Evolutionary conservation across 2,797 vertebrate species (phyloP).

Genomic region (Bovichtus diacanthus): DNA sequence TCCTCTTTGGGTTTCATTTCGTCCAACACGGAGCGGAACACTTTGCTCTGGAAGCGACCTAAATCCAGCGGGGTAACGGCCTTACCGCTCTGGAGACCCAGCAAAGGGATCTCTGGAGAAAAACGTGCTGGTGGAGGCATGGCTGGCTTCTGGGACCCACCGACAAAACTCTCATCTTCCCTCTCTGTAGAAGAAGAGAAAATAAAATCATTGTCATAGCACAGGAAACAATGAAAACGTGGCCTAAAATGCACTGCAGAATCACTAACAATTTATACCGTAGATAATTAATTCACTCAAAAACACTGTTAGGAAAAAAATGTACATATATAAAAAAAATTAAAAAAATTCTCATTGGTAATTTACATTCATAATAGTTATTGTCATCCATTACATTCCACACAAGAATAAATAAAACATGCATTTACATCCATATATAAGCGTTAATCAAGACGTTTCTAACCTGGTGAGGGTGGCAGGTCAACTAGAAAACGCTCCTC

Average conservation of each 20-base stretch:
- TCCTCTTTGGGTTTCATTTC: constrained; percentile 80
- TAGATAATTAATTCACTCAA: not conserved
- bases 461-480: constrained; percentile 86
- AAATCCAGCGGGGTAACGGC: constrained; percentile 93
- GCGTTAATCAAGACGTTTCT: not conserved
- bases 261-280: not conserved
- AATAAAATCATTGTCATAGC: not conserved
- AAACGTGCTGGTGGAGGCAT: constrained; percentile 40
- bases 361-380: not conserved
- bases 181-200: constrained; percentile 66
- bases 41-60: constrained; percentile 92
- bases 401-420: not conserved
- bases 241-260: not conserved
- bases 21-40: constrained; percentile 88
- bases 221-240: not conserved
- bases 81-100: constrained; percentile 79
- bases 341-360: too few species aligned
- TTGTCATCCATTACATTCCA: not conserved
- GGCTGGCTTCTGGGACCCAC: constrained; percentile 80
- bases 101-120: constrained; percentile 79
- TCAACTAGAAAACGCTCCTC: constrained; percentile 91
- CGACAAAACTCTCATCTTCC: constrained; percentile 83
- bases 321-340: too few species aligned
- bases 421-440: not conserved
- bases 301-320: too few species aligned